These are phyloP conservation scores for Etheostoma cragini DNA, from an alignment of 2,113 vertebrate genomes.

Conservation along the genomic window DNA sequence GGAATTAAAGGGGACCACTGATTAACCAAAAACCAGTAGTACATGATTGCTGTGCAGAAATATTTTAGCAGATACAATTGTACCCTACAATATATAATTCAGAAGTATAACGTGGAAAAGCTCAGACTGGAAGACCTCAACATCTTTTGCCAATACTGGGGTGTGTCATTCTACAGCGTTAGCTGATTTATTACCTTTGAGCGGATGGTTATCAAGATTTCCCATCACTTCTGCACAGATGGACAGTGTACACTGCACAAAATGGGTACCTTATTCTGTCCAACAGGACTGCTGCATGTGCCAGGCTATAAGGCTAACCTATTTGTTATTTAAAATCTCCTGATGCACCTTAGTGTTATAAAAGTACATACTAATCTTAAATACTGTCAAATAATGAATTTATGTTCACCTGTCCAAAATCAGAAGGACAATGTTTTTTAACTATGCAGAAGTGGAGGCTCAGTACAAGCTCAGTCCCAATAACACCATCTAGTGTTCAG, in stretches of 20 bases:
- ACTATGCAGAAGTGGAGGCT: background rate
- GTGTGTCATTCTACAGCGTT: background rate
- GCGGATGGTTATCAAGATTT: constrained; percentile 39
- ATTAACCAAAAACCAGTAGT: background rate
- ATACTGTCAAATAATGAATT: background rate
- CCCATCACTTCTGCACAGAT: constrained; percentile 38
- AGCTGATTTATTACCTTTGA: constrained; percentile 28
- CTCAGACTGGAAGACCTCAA: background rate
- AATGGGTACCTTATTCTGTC: background rate
- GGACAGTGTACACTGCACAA: constrained; percentile 10
- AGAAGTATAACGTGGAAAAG: background rate
- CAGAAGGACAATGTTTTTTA: background rate
- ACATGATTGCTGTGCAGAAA: background rate
- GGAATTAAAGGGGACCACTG: constrained; percentile 33
- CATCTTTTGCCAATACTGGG: constrained; percentile 3
- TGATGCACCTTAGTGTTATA: background rate
- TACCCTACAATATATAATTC: background rate
- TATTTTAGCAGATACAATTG: background rate
- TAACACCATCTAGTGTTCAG: background rate
- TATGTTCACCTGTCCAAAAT: background rate
- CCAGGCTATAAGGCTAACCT: background rate
- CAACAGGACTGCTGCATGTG: constrained; percentile 4
- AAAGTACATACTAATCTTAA: background rate
- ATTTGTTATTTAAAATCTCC: background rate
- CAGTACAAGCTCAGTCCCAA: background rate